A percentile compares a stretch with the other conserved stretches of the same genome.
These are phyloP conservation scores for Anthopleura xanthogrammica DNA, from an alignment of 92 coral and sea anemone genomes.

Conservation along the genomic window DNA sequence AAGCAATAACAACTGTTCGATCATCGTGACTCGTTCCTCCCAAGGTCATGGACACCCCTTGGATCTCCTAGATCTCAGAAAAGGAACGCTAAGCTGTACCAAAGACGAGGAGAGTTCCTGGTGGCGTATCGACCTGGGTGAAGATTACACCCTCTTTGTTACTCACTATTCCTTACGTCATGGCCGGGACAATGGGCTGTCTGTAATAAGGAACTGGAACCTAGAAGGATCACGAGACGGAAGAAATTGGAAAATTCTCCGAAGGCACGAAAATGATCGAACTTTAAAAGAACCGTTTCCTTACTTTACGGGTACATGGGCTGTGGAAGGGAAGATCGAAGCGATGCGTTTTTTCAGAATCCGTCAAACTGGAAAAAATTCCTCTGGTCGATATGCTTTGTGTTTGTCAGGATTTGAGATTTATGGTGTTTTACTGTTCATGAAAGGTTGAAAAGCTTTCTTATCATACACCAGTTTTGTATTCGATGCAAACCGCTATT, in stretches of 20 bases:
- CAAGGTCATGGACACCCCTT: constrained; percentile 56
- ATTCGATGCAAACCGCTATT: too few relatives aligned
- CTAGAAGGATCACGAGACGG: constrained; percentile 80
- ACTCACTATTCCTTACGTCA: constrained; percentile 76
- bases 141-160: constrained; percentile 55
- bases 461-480: neutral
- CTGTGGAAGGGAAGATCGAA: constrained; percentile 63
- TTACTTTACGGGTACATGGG: constrained; percentile 75
- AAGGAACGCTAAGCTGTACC: constrained; percentile 66
- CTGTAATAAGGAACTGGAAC: constrained; percentile 77
- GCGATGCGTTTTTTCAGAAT: constrained; percentile 76
- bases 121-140: constrained; percentile 83
- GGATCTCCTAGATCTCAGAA: constrained; percentile 68
- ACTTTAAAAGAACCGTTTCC: constrained; percentile 70
- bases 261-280: constrained; percentile 75
- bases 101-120: constrained; percentile 72
- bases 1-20: constrained; percentile 30
- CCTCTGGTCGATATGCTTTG: constrained; percentile 64
- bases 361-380: constrained; percentile 78
- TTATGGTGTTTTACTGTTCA: constrained; percentile 66
- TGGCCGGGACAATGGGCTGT: constrained; percentile 82
- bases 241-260: constrained; percentile 57
- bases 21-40: constrained; percentile 67
- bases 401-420: constrained; percentile 76
- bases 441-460: neutral